Percentiles rank a stretch among this genome's conserved stretches.
Evolutionary conservation across 2,797 vertebrate genomes (phyloP).

Genomic region (Syndactyla subalaris): DNA sequence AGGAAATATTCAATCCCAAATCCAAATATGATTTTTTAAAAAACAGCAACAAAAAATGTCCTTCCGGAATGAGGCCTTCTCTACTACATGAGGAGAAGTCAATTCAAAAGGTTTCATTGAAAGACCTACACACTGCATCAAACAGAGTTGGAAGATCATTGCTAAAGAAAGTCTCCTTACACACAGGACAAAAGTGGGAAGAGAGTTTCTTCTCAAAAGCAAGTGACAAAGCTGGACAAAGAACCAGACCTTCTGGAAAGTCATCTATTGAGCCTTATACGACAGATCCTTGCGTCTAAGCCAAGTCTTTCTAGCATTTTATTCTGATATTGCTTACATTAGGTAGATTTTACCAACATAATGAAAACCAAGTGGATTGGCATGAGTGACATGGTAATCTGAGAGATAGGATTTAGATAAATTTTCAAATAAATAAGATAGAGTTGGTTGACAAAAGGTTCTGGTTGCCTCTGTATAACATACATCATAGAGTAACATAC

Average conservation of each 20-base stretch:
- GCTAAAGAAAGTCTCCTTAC: not conserved
- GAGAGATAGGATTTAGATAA: not conserved
- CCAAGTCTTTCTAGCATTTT: not conserved
- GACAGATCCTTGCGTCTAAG: not conserved
- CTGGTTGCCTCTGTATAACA: not conserved
- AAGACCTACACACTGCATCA: not conserved
- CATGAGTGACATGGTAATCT: not conserved
- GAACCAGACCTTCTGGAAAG: not conserved
- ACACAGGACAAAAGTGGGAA: not conserved
- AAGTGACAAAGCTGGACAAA: not conserved
- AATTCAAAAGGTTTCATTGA: not conserved
- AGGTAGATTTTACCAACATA: not conserved
- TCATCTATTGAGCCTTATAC: not conserved
- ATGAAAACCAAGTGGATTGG: not conserved
- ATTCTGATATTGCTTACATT: not conserved
- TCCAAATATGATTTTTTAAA: not conserved
- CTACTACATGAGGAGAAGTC: not conserved
- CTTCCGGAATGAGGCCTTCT: not conserved
- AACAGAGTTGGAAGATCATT: not conserved
- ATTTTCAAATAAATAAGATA: not conserved
- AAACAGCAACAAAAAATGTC: not conserved
- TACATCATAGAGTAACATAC: not conserved
- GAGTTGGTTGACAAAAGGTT: not conserved
- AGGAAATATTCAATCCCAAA: not conserved
- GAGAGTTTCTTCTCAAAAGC: not conserved